Conservation (phyloP, 2,888 invertebrate genomes). For the Spodoptera exigua region DNA sequence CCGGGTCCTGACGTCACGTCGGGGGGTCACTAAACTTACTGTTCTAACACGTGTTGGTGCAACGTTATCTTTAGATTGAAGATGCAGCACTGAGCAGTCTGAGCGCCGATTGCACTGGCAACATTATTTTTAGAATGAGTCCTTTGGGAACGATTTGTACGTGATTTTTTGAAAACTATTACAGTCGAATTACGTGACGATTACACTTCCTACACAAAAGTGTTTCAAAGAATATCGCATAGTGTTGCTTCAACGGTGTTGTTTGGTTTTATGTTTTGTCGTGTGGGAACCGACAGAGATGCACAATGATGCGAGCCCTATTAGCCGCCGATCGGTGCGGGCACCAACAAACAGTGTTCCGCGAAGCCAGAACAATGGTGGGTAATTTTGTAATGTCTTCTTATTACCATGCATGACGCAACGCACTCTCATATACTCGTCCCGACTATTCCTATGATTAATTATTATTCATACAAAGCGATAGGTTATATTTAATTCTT, state of each 20-base stretch:
- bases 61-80: constrained; percentile 65
- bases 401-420: constrained; percentile 86
- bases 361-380: constrained; percentile 87
- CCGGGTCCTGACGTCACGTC: constrained; percentile 65
- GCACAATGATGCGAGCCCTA: constrained; percentile 80
- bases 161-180: constrained; percentile 55
- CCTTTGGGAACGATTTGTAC: constrained; percentile 54
- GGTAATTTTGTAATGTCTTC: constrained; percentile 87
- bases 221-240: constrained; percentile 65
- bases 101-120: constrained; percentile 64
- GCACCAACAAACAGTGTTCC: constrained; percentile 78
- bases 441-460: constrained; percentile 72
- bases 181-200: constrained; percentile 66
- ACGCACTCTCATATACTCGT: constrained; percentile 72
- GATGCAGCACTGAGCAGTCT: constrained; percentile 47
- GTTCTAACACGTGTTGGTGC: constrained; percentile 69
- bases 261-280: constrained; percentile 65
- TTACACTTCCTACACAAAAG: constrained; percentile 60
- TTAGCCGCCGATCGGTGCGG: constrained; percentile 76
- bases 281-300: constrained; percentile 78
- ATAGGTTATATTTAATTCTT: constrained; percentile 70
- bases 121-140: constrained; percentile 62
- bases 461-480: constrained; percentile 76
- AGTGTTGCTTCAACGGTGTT: constrained; percentile 66
- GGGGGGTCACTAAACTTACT: constrained; percentile 74